Evolutionary conservation across 2,888 invertebrate species (phyloP).

Genomic region (Iphiclides podalirius): DNA sequence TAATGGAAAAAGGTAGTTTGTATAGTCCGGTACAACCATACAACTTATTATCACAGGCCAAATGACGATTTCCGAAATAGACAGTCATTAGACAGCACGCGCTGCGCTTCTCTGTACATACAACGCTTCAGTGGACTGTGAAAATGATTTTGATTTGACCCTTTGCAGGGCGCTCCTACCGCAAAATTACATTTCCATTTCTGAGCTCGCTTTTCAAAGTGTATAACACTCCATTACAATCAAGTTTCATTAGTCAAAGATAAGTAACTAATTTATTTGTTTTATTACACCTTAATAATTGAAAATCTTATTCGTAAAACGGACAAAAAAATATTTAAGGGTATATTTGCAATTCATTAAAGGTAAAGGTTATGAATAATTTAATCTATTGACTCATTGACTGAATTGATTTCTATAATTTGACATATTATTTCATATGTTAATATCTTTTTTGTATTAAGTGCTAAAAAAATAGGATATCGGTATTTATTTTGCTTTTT

Average conservation of each 20-base stretch:
- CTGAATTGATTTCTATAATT: background rate
- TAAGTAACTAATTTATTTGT: too few species aligned
- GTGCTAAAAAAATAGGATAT: too few species aligned
- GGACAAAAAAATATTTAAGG: too few species aligned
- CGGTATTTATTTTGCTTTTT: background rate
- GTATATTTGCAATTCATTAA: too few species aligned
- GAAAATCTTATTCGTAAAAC: too few species aligned
- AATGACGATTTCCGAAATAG: slow-evolving; percentile 24
- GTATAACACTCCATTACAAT: slow-evolving; percentile 19
- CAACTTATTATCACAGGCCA: slow-evolving; percentile 3
- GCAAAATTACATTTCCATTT: slow-evolving; percentile 78
- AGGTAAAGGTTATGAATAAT: too few species aligned
- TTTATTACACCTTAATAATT: too few species aligned
- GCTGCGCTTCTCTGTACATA: slow-evolving; percentile 44
- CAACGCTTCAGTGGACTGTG: slow-evolving; percentile 72
- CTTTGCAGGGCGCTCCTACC: slow-evolving; percentile 73
- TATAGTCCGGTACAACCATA: too few species aligned
- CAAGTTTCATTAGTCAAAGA: too few species aligned
- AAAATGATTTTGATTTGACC: slow-evolving; percentile 80
- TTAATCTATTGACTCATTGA: too few species aligned
- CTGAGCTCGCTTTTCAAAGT: slow-evolving; percentile 36
- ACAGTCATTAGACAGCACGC: slow-evolving; percentile 28
- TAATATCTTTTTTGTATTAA: too few species aligned
- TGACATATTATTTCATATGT: background rate
- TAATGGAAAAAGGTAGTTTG: too few species aligned